Evolutionary conservation across 2,113 vertebrate species (phyloP).

Genomic region (Rhombomys opimus): DNA sequence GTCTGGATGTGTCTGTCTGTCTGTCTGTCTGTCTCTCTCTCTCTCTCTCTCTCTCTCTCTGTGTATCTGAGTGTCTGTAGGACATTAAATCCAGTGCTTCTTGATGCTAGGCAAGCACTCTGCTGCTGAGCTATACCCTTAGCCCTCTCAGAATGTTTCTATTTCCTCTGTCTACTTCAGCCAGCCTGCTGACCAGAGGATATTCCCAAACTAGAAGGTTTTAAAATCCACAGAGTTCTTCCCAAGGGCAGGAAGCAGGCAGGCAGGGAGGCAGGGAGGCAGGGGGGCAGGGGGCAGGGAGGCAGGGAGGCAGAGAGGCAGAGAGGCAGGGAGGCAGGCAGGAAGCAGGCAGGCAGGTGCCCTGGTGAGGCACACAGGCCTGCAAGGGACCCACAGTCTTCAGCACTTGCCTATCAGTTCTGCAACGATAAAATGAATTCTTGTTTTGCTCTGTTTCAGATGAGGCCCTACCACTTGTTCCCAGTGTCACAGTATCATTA

Average conservation of each 20-base stretch:
- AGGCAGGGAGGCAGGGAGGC: neutral
- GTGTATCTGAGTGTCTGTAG: neutral
- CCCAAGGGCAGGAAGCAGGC: neutral
- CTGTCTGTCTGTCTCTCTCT: neutral
- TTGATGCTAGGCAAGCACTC: neutral
- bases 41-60: neutral
- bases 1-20: neutral
- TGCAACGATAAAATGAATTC: neutral
- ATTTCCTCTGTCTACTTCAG: conserved; percentile 5
- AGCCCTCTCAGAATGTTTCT: conserved; percentile 24
- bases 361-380: neutral
- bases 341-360: neutral
- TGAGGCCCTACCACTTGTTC: conserved; percentile 58
- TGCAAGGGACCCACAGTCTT: neutral
- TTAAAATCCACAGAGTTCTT: conserved; percentile 28
- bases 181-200: conserved; percentile 5
- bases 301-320: no score
- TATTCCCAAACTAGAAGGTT: neutral
- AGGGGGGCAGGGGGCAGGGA: neutral
- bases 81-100: neutral
- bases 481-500: conserved; percentile 60
- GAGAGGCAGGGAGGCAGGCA: no score
- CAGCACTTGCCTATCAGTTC: conserved; percentile 9
- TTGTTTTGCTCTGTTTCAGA: conserved; percentile 57
- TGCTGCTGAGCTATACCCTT: neutral